phyloP scores from a whole-genome alignment of 2,888 invertebrate genomes.

The Diaphora mendica region DNA sequence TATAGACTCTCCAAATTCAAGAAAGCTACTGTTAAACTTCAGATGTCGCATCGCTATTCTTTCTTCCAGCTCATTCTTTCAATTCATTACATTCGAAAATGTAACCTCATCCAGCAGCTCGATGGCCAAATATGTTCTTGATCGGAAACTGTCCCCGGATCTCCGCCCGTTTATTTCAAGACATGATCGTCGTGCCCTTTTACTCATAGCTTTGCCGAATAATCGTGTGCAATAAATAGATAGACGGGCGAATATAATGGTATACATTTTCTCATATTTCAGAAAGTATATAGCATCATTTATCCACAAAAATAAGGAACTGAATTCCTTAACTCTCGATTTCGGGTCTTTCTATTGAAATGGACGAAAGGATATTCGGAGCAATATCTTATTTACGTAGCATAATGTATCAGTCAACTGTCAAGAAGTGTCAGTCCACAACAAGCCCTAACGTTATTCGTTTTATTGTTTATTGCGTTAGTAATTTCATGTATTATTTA shows the following conservation, averaged over 20 bases:
- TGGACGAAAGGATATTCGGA: neutral
- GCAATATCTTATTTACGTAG: neutral
- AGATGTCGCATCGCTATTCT: neutral
- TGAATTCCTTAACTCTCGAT: neutral
- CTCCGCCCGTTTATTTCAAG: slow-evolving; percentile 36
- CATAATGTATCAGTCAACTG: neutral
- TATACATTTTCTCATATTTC: slow-evolving; percentile 3
- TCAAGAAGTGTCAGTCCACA: neutral
- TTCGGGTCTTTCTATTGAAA: neutral
- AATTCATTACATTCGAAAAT: neutral
- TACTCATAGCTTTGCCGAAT: slow-evolving; percentile 10
- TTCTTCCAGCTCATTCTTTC: neutral
- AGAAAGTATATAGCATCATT: neutral
- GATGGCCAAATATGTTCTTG: slow-evolving; percentile 1
- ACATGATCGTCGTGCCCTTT: slow-evolving; percentile 29
- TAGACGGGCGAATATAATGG: neutral
- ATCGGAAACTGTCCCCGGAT: slow-evolving; percentile 39
- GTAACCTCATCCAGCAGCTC: slow-evolving; percentile 21
- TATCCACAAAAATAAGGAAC: neutral
- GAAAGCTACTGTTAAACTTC: no score
- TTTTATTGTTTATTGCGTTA: neutral
- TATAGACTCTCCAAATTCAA: no score
- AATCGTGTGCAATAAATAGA: slow-evolving; percentile 9
- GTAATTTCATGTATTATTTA: neutral
- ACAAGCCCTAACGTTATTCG: neutral